Base-by-base conservation (phyloP, 2,797 vertebrate genomes). In the Sebastes itinus region DNA sequence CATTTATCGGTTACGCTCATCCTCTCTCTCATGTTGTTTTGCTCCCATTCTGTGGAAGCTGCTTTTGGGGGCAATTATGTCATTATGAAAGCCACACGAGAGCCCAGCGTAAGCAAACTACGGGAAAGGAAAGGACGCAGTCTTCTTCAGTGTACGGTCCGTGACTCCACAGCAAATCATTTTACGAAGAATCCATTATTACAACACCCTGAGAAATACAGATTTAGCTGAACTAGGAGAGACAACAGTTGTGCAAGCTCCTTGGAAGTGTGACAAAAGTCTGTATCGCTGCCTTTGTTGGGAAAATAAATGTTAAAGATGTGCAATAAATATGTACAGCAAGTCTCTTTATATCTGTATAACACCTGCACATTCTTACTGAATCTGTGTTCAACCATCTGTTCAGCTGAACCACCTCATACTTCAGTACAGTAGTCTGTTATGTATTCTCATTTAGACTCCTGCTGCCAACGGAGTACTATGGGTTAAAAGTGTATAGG, bases 401-500 rank as follows among this genome's bases (percentile, higher is more conserved):
- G 67, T 16, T 71, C n/a, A 42, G 23, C 77, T 55, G 55, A 71
- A 77, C 7, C 35, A 14, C 22, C 59, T 7, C 9, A 46, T 56
- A 14, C 14, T 13, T 64, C 54, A 67, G 38, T 49, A 20, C 22
- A 82, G 16, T 23, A 25, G 30, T 76, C 28, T 63, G 64, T 52
- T 79, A 18, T 67, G 18, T 38, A 9, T 78, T 69, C 32, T 81
- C 13, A 38, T 82, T 65, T 7, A 80, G 58, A 74, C 35, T 33
- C 32, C 27, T 55, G 38, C n/a, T 70, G 23, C 67, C 23, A 62
- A 5, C 1, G 32, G 73, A 77, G 65, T 27, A 20, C 56, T 18
- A 88, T 20, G 89, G 72, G 88, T 91, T 94, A 90, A 92, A 85
- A 66, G 49, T 79, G 49, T 77, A 52, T 65, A 65, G 62, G 66